A percentile compares a stretch with the other conserved stretches of the same genome.
Conservation (phyloP, 2,113 vertebrate genomes). For the Cottus gobio region DNA sequence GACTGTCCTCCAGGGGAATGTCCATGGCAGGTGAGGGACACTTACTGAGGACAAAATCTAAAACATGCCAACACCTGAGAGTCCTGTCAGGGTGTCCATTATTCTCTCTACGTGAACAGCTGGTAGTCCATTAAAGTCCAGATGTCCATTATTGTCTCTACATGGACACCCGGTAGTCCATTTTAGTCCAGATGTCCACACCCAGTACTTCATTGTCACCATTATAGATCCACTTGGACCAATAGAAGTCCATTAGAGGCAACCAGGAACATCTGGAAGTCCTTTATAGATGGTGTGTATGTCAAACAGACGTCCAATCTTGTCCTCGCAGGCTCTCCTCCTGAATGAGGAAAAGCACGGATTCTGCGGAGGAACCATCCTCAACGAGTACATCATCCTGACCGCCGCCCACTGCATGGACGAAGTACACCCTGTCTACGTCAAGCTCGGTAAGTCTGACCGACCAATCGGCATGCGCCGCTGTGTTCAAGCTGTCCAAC, state of each 20-base stretch:
- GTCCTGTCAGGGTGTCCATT: not conserved
- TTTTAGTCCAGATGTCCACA: not conserved
- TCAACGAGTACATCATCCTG: conserved; percentile 86
- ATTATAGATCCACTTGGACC: not conserved
- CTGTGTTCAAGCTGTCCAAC: not conserved
- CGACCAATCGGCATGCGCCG: not conserved
- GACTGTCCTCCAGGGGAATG: conserved; percentile 89
- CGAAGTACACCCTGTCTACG: conserved; percentile 82
- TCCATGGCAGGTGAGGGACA: conserved; percentile 92
- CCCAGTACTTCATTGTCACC: not conserved
- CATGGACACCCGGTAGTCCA: not conserved
- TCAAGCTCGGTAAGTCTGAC: conserved; percentile 87
- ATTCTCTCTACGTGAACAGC: not conserved
- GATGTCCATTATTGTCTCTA: not conserved
- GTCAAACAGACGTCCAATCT: not conserved
- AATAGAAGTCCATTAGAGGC: not conserved
- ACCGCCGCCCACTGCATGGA: conserved; percentile 94
- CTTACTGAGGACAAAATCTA: not conserved
- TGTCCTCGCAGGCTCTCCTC: conserved; percentile 86
- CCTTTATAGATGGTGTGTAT: not conserved
- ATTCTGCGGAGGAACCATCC: conserved; percentile 94
- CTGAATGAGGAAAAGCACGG: conserved; percentile 81
- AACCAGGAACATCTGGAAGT: too few relatives aligned
- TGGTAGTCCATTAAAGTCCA: not conserved
- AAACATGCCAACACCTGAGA: not conserved